Evolutionary conservation across 2,888 invertebrate genomes (phyloP), one percentile per base, ranked within the genome.

Genomic region (Diarsia mendica): DNA sequence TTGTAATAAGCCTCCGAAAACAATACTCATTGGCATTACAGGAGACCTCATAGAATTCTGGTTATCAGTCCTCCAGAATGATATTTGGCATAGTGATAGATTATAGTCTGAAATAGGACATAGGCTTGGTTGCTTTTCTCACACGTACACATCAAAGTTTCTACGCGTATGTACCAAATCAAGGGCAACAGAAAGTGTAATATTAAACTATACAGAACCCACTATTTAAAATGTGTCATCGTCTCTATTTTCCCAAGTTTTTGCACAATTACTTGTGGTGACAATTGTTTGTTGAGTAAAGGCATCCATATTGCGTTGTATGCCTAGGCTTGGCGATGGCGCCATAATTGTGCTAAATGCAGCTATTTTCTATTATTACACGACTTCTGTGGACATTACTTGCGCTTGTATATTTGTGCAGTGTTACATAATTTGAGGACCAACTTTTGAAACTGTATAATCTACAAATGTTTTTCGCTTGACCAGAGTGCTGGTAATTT

Each of bases 361-460:
- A 74, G 73, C 39, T 70, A 70, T 76, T 84, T 83, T 60, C 61
- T 66, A 58, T 68, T 73, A 68, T 79, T 72, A 79, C 15, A 67
- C 15, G 67, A 74, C 69, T 72, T 69, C 72, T 78, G 69, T 67
- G 63, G 49, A 58, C 53, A 49, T 48, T 13, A 13, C 0, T 71
- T 72, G 33, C n/a, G 46, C 33, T 46, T 13, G 46, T 48, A 39
- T 20, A 8, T 39, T 39, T 39, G 20, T 53, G n/a, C n/a, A n/a
- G 28, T 61, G 11, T 51, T 20, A 33, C 39, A 46, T 51, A 6
- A 28, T n/a, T 73, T 20, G 18, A 70, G 69, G 23, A 46, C 4
- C 18, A 33, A 49, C 39, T 23, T 71, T 69, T 20, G 23, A 5
- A 39, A 51, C 33, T 5, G n/a, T 66, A 2, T 6, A 49, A 39